Percentiles rank a stretch among this genome's conserved stretches.
Evolutionary conservation across 1,140 invertebrate genomes (phyloP).

Genomic region (Chironomus striatipennis): DNA sequence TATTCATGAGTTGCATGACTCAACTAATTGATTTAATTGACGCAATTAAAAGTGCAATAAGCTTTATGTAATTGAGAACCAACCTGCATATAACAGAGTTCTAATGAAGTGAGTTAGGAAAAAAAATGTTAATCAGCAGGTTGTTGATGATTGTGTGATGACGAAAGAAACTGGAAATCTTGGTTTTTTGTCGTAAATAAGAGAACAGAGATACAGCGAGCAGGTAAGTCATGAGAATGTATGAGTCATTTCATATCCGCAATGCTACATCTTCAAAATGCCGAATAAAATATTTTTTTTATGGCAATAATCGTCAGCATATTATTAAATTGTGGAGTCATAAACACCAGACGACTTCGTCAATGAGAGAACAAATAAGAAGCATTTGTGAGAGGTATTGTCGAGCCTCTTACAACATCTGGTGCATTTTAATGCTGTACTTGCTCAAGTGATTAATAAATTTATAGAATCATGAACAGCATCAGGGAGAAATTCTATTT

Average conservation of each 20-base stretch:
- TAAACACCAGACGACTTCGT: neutral
- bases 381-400: neutral
- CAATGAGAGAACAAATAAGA: neutral
- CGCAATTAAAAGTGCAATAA: conserved; percentile 7
- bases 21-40: conserved; percentile 3
- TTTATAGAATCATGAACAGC: conserved; percentile 1
- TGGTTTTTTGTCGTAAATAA: neutral
- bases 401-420: neutral
- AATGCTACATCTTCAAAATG: neutral
- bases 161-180: neutral
- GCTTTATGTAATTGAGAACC: neutral
- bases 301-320: neutral
- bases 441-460: conserved; percentile 6
- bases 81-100: neutral
- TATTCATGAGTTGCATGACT: neutral
- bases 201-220: no score
- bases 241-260: neutral
- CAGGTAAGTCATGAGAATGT: neutral
- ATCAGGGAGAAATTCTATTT: neutral
- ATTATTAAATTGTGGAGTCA: neutral
- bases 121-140: neutral
- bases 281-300: neutral
- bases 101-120: neutral
- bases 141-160: neutral
- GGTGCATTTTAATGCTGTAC: neutral